Base-by-base conservation (phyloP, 2,888 invertebrate genomes). In the Andrena chrysosceles region DNA sequence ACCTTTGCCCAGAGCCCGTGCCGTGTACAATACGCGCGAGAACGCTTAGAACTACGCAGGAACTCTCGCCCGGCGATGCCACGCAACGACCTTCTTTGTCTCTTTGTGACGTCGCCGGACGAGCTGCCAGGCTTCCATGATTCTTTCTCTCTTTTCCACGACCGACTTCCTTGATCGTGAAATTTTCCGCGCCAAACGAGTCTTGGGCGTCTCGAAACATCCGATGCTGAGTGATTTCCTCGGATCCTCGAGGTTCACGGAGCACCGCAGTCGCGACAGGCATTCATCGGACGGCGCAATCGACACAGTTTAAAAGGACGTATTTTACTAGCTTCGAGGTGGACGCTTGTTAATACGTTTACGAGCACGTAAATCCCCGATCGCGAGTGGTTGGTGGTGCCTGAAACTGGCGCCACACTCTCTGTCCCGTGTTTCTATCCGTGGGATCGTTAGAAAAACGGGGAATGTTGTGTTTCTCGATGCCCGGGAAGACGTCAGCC, bases 1-100 rank as follows among this genome's bases (percentile, higher is more conserved):
- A 83, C 80, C 66, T 73, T 87, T 79, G 82, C 81, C 49, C 80
- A 42, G 20, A 60, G 31, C 42, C 69, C 66, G 71, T 70, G 70
- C 66, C 82, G 81, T 82, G 77, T 83, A 86, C 88, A 84, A 86
- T 84, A 66, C 78, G 73, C 81, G 80, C 73, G 49, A 54, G 71
- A 52, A 49, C 63, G 29, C 75, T 81, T 60, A 42, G 69, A 87
- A 89, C 84, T 89, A 77, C 81, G 84, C 86, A 72, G 78, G 71
- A 81, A 87, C 31, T 49, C 29, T 16, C 23, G 29, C 26, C 16
- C 42, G 42, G 6, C 31, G 26, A 23, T 7, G 72, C 52, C 35
- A 62, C 77, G 68, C 48, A 49, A 73, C 68, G 31, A 49, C 63
- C 56, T 67, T 60, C 60, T 71, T 74, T 74, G 52, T 64, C 69